phyloP scores from a whole-genome alignment of 2,113 vertebrate genomes.

The Dasypus novemcinctus region DNA sequence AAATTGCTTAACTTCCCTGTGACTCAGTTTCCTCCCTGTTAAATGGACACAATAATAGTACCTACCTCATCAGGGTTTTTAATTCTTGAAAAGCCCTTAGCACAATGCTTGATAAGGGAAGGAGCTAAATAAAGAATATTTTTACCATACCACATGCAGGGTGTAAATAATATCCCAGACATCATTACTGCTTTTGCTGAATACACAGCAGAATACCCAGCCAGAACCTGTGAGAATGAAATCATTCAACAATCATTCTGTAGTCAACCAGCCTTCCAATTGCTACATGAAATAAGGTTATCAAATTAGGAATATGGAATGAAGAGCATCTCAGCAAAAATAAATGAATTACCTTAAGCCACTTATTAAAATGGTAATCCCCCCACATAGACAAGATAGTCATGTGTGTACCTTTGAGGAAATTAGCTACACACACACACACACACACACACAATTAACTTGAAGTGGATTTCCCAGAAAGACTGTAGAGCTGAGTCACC shows the following conservation, averaged over 20 bases:
- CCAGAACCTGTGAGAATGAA: background rate
- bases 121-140: background rate
- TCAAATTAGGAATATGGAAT: background rate
- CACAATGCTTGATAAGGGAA: background rate
- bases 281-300: background rate
- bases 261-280: background rate
- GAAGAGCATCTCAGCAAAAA: background rate
- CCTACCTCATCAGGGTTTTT: background rate
- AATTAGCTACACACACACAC: background rate
- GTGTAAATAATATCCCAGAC: background rate
- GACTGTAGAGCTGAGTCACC: background rate
- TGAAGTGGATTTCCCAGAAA: background rate
- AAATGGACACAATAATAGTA: background rate
- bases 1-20: background rate
- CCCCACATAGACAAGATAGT: background rate
- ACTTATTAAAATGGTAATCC: conserved; percentile 37
- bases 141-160: background rate
- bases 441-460: background rate
- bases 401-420: background rate
- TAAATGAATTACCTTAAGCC: conserved; percentile 32
- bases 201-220: background rate
- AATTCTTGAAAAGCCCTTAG: background rate
- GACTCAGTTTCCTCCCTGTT: background rate
- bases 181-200: background rate
- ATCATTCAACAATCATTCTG: background rate